Evolutionary conservation across 2,888 invertebrate genomes (phyloP).

Genomic region (Gastrophysa polygoni): DNA sequence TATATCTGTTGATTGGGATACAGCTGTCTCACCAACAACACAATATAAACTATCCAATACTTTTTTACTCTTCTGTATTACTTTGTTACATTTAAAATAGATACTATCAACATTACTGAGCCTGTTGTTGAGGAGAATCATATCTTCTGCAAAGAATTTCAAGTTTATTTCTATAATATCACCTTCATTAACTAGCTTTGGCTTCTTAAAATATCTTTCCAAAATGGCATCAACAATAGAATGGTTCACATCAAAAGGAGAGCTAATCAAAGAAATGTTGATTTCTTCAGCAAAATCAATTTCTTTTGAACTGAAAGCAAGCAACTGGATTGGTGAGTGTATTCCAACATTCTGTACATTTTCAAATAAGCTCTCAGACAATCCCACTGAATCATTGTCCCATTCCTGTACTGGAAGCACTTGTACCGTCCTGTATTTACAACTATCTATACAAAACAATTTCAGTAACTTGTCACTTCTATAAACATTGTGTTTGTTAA

Average conservation of each 20-base stretch:
- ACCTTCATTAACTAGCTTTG: slow-evolving; percentile 67
- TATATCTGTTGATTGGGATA: slow-evolving; percentile 64
- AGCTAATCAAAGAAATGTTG: slow-evolving; percentile 50
- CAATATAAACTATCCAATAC: slow-evolving; percentile 59
- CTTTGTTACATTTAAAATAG: slow-evolving; percentile 58
- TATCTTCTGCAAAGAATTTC: slow-evolving; percentile 56
- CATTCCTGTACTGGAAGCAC: slow-evolving; percentile 27
- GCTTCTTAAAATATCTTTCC: slow-evolving; percentile 70
- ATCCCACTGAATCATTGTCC: slow-evolving; percentile 25
- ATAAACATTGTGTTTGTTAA: slow-evolving; percentile 41
- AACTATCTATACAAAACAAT: slow-evolving; percentile 29
- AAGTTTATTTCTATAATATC: slow-evolving; percentile 71
- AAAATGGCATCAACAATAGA: slow-evolving; percentile 64
- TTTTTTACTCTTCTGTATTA: slow-evolving; percentile 39
- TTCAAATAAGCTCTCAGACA: slow-evolving; percentile 35
- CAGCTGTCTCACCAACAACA: slow-evolving; percentile 65
- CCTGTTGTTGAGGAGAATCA: slow-evolving; percentile 51
- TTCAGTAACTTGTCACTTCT: slow-evolving; percentile 35
- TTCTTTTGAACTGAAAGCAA: slow-evolving; percentile 18
- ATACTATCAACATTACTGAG: slow-evolving; percentile 47
- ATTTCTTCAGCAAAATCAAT: slow-evolving; percentile 50
- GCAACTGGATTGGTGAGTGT: slow-evolving; percentile 26
- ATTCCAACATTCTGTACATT: slow-evolving; percentile 26
- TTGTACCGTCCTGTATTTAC: slow-evolving; percentile 32
- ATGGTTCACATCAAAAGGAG: slow-evolving; percentile 57